These are phyloP conservation scores for Bagarius yarrelli DNA, from an alignment of 2,113 vertebrate species.

Conservation along the genomic window DNA sequence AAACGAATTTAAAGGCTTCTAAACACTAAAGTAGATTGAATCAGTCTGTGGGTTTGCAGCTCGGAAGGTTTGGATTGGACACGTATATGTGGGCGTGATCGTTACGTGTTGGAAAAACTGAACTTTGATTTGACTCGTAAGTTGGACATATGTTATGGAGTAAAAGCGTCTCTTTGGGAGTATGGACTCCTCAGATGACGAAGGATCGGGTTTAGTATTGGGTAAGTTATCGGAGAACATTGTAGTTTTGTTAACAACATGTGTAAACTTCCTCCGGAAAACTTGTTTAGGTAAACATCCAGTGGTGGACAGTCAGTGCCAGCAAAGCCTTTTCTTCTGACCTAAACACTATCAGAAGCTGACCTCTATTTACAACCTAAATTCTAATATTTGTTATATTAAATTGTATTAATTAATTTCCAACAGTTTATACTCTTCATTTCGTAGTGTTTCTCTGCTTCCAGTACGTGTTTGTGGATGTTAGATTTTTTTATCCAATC, in stretches of 20 bases:
- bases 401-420: too few species aligned
- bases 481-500: too few species aligned
- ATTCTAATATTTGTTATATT: too few species aligned
- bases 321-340: too few species aligned
- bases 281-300: background rate
- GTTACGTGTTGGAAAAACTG: background rate
- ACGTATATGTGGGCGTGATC: background rate
- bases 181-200: conserved; percentile 30
- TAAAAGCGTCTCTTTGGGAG: conserved; percentile 3
- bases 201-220: conserved; percentile 10
- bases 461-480: too few species aligned
- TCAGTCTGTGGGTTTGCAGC: background rate
- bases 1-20: background rate
- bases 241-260: background rate
- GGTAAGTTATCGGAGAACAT: background rate
- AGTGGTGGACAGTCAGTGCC: too few species aligned
- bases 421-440: too few species aligned
- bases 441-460: too few species aligned
- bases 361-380: too few species aligned
- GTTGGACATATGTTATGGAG: background rate
- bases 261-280: background rate
- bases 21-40: background rate
- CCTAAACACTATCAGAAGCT: too few species aligned
- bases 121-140: conserved; percentile 35
- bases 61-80: background rate